phyloP scores from a whole-genome alignment of 2,797 vertebrate genomes.

The Loriculus beryllinus region DNA sequence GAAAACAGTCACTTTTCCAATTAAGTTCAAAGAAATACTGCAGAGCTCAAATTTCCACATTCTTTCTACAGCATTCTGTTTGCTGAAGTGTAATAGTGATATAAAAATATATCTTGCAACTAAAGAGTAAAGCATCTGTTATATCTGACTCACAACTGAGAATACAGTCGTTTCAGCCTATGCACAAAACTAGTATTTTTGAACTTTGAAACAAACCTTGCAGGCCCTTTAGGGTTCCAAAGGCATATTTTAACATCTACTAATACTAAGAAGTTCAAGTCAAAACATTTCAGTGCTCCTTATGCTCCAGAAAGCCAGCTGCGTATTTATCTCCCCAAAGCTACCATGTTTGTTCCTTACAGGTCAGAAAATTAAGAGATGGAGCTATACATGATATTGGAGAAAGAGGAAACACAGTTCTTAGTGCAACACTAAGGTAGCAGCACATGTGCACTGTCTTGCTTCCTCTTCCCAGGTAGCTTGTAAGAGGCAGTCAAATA shows the following conservation, averaged over 20 bases:
- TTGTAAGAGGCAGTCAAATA: neutral
- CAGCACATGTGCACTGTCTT: fast-evolving
- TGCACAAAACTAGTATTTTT: fast-evolving
- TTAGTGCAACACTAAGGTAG: neutral
- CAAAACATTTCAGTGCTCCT: neutral
- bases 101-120: neutral
- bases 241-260: neutral
- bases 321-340: fast-evolving
- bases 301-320: neutral
- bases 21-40: neutral
- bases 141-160: neutral
- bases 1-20: neutral
- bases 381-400: fast-evolving
- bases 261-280: neutral
- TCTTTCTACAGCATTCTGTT: neutral
- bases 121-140: neutral
- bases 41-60: neutral
- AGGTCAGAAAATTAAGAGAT: neutral
- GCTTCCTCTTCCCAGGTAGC: neutral
- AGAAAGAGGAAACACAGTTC: neutral
- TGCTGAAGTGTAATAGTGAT: neutral
- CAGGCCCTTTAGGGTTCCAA: neutral
- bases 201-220: neutral
- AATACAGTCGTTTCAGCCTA: neutral
- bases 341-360: fast-evolving